Conservation (phyloP, 1,140 invertebrate genomes). For the Vanessa tameamea region DNA sequence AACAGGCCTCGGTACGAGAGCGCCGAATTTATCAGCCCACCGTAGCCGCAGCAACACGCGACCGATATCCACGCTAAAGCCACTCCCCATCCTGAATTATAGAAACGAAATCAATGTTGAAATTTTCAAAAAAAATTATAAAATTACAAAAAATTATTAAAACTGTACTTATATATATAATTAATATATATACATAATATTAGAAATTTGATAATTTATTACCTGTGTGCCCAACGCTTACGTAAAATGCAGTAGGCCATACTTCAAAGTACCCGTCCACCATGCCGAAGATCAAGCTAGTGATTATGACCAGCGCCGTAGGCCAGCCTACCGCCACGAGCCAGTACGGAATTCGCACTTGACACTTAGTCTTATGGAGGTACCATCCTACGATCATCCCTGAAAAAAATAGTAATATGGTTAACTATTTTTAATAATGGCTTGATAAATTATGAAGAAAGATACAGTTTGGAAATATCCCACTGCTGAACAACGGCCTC, state of each 20-base stretch:
- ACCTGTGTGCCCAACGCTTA: slow-evolving; percentile 83
- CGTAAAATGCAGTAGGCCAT: slow-evolving; percentile 84
- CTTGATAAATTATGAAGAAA: too few species aligned
- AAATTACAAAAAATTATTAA: too few species aligned
- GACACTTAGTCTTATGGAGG: slow-evolving; percentile 86
- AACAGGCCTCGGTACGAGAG: slow-evolving; percentile 90
- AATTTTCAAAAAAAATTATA: neutral
- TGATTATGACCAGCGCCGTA: slow-evolving; percentile 81
- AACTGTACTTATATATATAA: too few species aligned
- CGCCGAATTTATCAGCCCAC: slow-evolving; percentile 86
- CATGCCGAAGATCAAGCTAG: slow-evolving; percentile 88
- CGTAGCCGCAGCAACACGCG: slow-evolving; percentile 89
- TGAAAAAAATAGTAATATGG: slow-evolving; percentile 40
- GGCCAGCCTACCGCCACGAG: slow-evolving; percentile 83
- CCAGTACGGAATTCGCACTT: slow-evolving; percentile 83
- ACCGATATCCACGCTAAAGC: slow-evolving; percentile 90
- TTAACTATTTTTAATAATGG: too few species aligned
- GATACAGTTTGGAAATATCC: too few species aligned
- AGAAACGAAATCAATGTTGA: neutral
- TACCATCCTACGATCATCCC: slow-evolving; percentile 89
- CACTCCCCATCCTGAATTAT: slow-evolving; percentile 85
- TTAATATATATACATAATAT: neutral
- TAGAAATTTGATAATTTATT: slow-evolving; percentile 9
- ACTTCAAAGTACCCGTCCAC: slow-evolving; percentile 86
- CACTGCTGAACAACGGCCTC: too few species aligned